Evolutionary conservation across 1,140 invertebrate species (phyloP).

Genomic region (Fopius arisanus): DNA sequence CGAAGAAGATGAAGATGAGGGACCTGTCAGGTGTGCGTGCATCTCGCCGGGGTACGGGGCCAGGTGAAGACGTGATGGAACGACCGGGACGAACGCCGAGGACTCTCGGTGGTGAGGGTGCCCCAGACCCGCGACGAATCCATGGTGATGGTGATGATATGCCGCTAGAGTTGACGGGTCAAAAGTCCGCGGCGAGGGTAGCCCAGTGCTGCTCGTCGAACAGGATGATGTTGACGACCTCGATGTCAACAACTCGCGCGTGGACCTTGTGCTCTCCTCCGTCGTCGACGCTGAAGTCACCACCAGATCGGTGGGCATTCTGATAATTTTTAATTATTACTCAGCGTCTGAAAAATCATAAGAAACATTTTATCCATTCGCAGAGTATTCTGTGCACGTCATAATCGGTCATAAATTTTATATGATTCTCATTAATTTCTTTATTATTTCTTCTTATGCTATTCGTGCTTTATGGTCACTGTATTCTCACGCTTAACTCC

Average conservation of each 20-base stretch:
- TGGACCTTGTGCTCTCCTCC: constrained; percentile 45
- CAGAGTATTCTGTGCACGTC: not conserved
- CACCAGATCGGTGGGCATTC: constrained; percentile 62
- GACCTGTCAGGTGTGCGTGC: constrained; percentile 63
- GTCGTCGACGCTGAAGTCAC: constrained; percentile 54
- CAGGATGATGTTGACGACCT: constrained; percentile 44
- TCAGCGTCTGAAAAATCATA: not conserved
- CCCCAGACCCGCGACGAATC: constrained; percentile 59
- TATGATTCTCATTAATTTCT: not conserved
- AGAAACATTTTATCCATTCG: not conserved
- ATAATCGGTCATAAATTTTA: not conserved
- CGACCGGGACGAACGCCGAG: constrained; percentile 84
- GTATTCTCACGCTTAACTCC: not conserved
- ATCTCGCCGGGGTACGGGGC: constrained; percentile 74
- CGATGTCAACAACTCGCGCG: constrained; percentile 39
- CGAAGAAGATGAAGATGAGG: constrained; percentile 62
- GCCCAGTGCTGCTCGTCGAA: constrained; percentile 64
- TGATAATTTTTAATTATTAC: constrained; percentile 37
- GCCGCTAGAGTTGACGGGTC: constrained; percentile 64
- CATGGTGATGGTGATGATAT: constrained; percentile 69
- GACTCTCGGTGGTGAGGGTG: constrained; percentile 74
- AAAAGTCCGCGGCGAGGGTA: constrained; percentile 66
- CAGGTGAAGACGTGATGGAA: constrained; percentile 77
- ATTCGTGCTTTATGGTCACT: not conserved
- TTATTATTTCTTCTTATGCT: not conserved